phyloP scores from a whole-genome alignment of 2,797 vertebrate species.

The Sebastes taczanowskii region DNA sequence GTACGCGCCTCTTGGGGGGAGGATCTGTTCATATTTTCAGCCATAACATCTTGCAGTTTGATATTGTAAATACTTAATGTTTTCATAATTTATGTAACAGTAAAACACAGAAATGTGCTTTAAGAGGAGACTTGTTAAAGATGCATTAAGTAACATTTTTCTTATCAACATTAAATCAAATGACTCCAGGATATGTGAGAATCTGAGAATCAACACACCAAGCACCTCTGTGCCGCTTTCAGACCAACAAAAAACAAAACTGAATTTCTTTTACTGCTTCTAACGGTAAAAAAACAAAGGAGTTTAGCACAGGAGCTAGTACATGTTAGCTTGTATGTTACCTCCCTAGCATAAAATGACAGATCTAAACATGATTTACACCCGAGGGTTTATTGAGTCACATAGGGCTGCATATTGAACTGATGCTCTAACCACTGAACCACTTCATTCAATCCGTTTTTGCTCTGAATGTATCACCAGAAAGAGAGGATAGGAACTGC shows the following conservation, averaged over 20 bases:
- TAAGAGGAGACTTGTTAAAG: not conserved
- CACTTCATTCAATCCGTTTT: slow-evolving; percentile 16
- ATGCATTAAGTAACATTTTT: not conserved
- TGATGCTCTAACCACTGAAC: slow-evolving; percentile 7
- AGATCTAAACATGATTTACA: not conserved
- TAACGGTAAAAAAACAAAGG: not conserved
- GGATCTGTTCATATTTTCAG: slow-evolving; percentile 1
- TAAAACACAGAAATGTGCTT: not conserved
- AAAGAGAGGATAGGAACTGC: slow-evolving; percentile 4
- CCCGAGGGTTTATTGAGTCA: slow-evolving; percentile 18
- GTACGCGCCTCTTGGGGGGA: not conserved
- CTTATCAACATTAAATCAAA: not conserved
- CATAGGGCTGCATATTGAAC: not conserved
- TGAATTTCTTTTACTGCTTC: not conserved
- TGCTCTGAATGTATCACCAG: slow-evolving; percentile 3
- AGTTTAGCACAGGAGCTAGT: not conserved
- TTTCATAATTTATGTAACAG: slow-evolving; percentile 21
- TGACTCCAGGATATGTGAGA: not conserved
- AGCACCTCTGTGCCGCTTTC: not conserved
- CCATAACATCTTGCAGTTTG: slow-evolving; percentile 2
- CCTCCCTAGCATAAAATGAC: not conserved
- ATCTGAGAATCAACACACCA: not conserved
- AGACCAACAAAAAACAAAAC: not conserved
- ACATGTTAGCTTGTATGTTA: not conserved
- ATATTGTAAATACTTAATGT: slow-evolving; percentile 17